Conservation (phyloP, 2,113 vertebrate genomes). For the Erythrocebus patas region DNA sequence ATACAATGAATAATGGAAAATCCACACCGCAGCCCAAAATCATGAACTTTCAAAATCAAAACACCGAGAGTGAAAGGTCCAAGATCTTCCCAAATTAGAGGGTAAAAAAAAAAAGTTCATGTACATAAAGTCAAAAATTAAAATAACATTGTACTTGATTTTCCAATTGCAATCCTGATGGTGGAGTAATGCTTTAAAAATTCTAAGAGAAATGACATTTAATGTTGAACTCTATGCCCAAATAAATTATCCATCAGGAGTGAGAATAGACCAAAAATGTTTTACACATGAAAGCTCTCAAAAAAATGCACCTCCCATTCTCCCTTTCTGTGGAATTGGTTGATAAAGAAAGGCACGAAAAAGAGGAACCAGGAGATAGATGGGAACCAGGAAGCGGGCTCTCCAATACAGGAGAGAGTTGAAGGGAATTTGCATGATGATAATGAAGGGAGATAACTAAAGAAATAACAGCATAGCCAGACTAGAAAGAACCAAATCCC, state of each 20-base stretch:
- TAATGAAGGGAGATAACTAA: not conserved
- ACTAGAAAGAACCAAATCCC: not conserved
- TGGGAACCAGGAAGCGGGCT: not conserved
- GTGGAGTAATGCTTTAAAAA: not conserved
- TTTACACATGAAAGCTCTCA: not conserved
- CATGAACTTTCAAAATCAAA: not conserved
- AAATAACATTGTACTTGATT: not conserved
- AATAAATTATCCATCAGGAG: not conserved
- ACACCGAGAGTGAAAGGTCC: not conserved
- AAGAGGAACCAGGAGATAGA: not conserved
- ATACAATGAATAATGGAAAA: not conserved
- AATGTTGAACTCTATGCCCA: not conserved
- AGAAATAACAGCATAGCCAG: not conserved
- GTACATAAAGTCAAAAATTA: not conserved
- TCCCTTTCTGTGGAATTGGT: not conserved
- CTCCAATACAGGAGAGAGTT: not conserved
- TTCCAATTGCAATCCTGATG: not conserved
- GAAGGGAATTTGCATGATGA: not conserved
- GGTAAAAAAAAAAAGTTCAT: not conserved
- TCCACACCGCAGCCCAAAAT: not conserved
- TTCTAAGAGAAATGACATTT: not conserved
- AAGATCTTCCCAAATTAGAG: not conserved
- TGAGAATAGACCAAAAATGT: not conserved
- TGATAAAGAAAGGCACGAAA: not conserved
- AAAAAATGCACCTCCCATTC: not conserved